These are phyloP conservation scores for Thalassoma bifasciatum DNA, from an alignment of 2,113 vertebrate species.

Conservation along the genomic window DNA sequence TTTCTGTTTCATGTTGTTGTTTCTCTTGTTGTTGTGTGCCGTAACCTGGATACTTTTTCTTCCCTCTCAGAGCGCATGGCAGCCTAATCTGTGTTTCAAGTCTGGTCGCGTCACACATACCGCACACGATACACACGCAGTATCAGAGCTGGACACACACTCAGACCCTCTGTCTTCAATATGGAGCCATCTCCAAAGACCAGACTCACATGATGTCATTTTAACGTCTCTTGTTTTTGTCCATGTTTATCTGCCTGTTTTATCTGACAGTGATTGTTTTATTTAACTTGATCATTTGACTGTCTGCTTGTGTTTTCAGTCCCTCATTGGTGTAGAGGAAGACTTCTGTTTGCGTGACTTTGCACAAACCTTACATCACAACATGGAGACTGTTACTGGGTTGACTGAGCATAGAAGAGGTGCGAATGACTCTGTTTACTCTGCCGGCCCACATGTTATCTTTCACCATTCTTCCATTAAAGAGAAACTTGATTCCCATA, in stretches of 20 bases:
- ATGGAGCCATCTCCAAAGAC: no score
- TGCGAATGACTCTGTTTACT: slow-evolving; percentile 26
- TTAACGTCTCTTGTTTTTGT: no score
- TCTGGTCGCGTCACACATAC: slow-evolving; percentile 7
- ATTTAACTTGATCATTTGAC: no score
- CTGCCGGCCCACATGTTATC: slow-evolving; percentile 27
- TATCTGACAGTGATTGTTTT: no score
- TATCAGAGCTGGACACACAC: background rate
- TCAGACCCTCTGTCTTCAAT: no score
- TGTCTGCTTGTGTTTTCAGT: slow-evolving; percentile 5
- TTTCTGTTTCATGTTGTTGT: no score
- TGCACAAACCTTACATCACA: background rate
- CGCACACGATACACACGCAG: background rate
- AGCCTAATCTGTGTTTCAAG: slow-evolving; percentile 7
- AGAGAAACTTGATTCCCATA: slow-evolving; percentile 25
- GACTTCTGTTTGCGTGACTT: slow-evolving; percentile 2
- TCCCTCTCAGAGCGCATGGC: no score
- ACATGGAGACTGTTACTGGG: slow-evolving; percentile 11
- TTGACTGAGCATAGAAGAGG: slow-evolving; percentile 37
- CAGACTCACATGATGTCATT: no score
- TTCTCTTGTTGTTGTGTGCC: no score
- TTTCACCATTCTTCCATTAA: background rate
- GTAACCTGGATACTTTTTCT: no score
- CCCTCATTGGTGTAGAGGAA: background rate
- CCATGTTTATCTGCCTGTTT: no score